Evolutionary conservation across 1,140 invertebrate genomes (phyloP), one percentile per base, ranked within the genome.

Genomic region (Drosophila tani): DNA sequence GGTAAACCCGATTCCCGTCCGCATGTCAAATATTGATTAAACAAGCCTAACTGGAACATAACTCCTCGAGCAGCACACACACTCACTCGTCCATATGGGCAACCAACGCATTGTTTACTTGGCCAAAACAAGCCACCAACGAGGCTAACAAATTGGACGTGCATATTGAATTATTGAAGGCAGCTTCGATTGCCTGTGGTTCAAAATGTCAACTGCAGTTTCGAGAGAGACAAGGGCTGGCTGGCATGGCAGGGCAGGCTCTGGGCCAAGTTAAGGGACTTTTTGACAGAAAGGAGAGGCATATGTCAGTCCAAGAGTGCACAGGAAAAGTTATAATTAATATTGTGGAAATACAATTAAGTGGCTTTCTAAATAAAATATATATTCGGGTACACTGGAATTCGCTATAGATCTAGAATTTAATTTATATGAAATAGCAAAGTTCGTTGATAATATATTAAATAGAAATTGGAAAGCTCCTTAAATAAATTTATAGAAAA

Each of bases 121-220:
- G 60, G 82, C 46, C 73, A 70, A 87, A 87, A 87, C 79, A 85
- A 85, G 64, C 68, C 27, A 62, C 46, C 49, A 66, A 76, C 51
- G 51, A 66, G 60, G 74, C 40, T 66, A 76, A 76, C 74, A 63
- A 75, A 75, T 75, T 75, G 71, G 43, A 64, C 57, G 57, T 45
- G 60, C 70, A 66, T 76, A 64, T 84, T 83, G 82, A 81, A 86
- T 86, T 81, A 82, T 86, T 86, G 68, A 87, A 65, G 83, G 50
- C 75, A 75, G 40, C 12, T 49, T 62, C 56, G 71, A 73, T 75
- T 73, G 68, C 56, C 19, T 32, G 32, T 41, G 46, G 56, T 49
- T 68, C 49, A 68, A 70, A 70, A 71, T 74, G 70, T 73, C 69
- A 73, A 57, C 55, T 74, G 67, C 70, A 74, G 70, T 46, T 67